phyloP scores from a whole-genome alignment of 1,140 invertebrate genomes.

The Rhysida immarginata region DNA sequence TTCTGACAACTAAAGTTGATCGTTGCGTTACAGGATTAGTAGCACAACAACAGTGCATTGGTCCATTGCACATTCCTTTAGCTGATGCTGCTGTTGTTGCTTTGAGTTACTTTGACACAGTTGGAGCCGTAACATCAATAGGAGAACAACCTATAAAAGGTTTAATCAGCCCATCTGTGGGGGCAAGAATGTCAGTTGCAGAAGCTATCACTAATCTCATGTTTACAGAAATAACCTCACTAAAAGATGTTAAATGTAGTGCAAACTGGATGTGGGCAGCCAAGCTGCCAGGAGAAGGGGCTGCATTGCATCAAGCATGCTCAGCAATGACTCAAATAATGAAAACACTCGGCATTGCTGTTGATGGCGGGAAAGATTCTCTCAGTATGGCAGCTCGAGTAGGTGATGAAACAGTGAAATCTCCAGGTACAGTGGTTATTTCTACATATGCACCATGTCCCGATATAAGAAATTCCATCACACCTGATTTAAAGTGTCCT shows the following conservation, averaged over 20 bases:
- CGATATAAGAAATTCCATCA: conserved; percentile 58
- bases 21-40: conserved; percentile 89
- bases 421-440: conserved; percentile 81
- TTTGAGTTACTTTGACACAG: conserved; percentile 43
- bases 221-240: conserved; percentile 67
- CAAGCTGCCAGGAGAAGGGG: conserved; percentile 81
- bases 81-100: conserved; percentile 89
- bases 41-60: conserved; percentile 94
- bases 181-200: conserved; percentile 81
- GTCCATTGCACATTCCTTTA: conserved; percentile 84
- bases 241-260: conserved; percentile 86
- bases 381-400: conserved; percentile 91
- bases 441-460: conserved; percentile 89
- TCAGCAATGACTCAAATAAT: conserved; percentile 73
- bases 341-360: conserved; percentile 70
- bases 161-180: conserved; percentile 56
- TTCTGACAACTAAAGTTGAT: conserved; percentile 87
- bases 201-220: conserved; percentile 92
- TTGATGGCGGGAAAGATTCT: conserved; percentile 97
- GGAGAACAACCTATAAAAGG: conserved; percentile 95
- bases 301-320: conserved; percentile 69
- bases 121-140: conserved; percentile 82
- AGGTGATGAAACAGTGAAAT: conserved; percentile 52
- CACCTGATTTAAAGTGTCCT: conserved; percentile 73
- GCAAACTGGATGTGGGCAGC: conserved; percentile 99